Evolutionary conservation across 2,113 vertebrate species (phyloP).

Genomic region (Pelobates fuscus): DNA sequence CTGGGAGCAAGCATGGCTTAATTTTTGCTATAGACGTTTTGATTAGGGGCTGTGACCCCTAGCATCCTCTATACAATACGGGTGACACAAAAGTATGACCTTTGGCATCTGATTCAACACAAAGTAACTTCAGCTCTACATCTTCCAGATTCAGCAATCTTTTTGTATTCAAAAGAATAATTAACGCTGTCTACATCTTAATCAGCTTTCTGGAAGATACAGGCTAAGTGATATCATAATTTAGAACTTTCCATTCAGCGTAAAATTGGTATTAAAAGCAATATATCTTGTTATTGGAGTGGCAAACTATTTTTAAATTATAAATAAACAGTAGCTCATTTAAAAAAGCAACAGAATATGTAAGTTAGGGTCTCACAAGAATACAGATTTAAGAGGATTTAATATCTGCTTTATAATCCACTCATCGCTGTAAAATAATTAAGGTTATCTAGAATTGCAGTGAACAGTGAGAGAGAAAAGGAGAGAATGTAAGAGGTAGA

Average conservation of each 20-base stretch:
- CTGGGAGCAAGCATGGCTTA: slow-evolving; percentile 85
- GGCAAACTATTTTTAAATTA: no score
- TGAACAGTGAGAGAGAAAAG: no score
- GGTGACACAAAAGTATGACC: slow-evolving; percentile 77
- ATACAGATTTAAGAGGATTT: no score
- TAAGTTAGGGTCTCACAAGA: no score
- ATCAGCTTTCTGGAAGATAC: slow-evolving; percentile 43
- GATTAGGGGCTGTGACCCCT: slow-evolving; percentile 85
- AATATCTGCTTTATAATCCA: no score
- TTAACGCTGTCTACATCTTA: slow-evolving; percentile 56
- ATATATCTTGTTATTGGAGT: no score
- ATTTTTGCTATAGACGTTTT: slow-evolving; percentile 91
- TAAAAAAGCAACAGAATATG: not conserved
- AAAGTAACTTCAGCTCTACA: slow-evolving; percentile 72
- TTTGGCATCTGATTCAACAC: slow-evolving; percentile 88
- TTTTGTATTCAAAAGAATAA: slow-evolving; percentile 67
- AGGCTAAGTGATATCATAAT: slow-evolving; percentile 11
- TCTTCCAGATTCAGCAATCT: slow-evolving; percentile 77
- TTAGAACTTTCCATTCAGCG: slow-evolving; percentile 1
- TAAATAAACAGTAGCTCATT: no score
- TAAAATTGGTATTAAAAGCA: no score
- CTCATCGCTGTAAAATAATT: no score
- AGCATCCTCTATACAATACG: slow-evolving; percentile 74
- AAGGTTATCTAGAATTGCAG: no score
- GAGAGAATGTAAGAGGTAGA: no score